Evolutionary conservation across 2,797 vertebrate species (phyloP).

Genomic region (Sebastes trivittatus): DNA sequence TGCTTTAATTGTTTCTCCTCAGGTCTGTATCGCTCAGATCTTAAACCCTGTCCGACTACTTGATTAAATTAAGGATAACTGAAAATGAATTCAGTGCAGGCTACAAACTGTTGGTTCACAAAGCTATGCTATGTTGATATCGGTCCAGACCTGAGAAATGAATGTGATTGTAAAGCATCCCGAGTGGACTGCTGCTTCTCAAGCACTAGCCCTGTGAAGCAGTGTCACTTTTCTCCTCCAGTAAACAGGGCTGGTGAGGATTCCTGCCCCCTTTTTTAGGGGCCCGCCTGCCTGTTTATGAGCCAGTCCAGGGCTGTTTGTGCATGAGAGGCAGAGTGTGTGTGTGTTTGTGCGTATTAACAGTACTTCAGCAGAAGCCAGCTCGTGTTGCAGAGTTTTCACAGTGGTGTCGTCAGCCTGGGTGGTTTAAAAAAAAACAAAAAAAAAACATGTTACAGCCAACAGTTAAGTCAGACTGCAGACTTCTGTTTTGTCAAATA

Average conservation of each 20-base stretch:
- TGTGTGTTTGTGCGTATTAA: slow-evolving; percentile 54
- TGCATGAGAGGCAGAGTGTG: slow-evolving; percentile 63
- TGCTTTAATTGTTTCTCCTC: neutral
- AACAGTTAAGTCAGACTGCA: slow-evolving; percentile 23
- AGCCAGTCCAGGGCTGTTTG: slow-evolving; percentile 76
- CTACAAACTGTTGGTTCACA: neutral
- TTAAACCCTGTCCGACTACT: neutral
- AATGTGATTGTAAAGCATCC: slow-evolving; percentile 44
- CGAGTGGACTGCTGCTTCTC: slow-evolving; percentile 35
- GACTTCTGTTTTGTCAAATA: slow-evolving; percentile 24
- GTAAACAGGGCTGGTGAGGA: slow-evolving; percentile 80
- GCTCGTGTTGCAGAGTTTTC: slow-evolving; percentile 74
- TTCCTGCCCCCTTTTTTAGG: slow-evolving; percentile 80
- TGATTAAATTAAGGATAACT: neutral
- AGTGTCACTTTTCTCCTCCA: slow-evolving; percentile 82
- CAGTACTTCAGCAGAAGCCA: slow-evolving; percentile 62
- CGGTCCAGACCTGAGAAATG: slow-evolving; percentile 3
- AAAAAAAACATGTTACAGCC: slow-evolving; percentile 4
- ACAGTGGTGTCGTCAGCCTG: slow-evolving; percentile 67
- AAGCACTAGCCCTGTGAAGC: slow-evolving; percentile 67
- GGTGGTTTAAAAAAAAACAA: slow-evolving; percentile 44
- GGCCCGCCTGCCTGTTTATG: slow-evolving; percentile 85
- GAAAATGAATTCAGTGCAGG: neutral
- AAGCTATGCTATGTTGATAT: neutral
- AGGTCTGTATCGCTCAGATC: neutral